Evolutionary conservation across 2,113 vertebrate species (phyloP).

Genomic region (Pithys albifrons): DNA sequence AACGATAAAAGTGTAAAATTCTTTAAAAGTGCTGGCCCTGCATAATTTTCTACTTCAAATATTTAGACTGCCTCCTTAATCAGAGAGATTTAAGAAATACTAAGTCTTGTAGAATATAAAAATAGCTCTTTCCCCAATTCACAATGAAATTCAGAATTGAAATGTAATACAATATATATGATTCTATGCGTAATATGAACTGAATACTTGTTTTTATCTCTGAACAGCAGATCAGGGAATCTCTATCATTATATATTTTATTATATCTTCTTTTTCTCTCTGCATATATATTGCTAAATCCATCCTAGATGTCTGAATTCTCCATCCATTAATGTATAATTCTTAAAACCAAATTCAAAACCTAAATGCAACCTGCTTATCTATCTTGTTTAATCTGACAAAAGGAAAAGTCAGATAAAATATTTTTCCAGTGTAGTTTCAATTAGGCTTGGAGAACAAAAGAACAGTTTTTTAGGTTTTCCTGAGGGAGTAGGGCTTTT

Average conservation of each 20-base stretch:
- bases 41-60: background rate
- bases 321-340: background rate
- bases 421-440: background rate
- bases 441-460: background rate
- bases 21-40: background rate
- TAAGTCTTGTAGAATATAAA: background rate
- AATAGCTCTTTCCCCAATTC: background rate
- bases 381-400: background rate
- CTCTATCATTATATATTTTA: background rate
- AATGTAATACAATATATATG: background rate
- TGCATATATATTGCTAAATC: background rate
- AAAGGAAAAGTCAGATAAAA: background rate
- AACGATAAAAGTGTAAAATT: background rate
- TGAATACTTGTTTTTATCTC: background rate
- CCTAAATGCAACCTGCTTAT: background rate
- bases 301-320: background rate
- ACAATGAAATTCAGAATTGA: background rate
- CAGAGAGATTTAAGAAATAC: background rate
- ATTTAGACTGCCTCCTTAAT: background rate
- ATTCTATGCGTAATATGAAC: background rate
- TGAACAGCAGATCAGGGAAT: background rate
- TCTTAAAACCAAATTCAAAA: background rate
- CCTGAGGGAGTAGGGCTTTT: background rate
- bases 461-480: background rate
- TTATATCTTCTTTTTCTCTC: background rate